Evolutionary conservation across 2,888 invertebrate genomes (phyloP), one percentile per base, ranked within the genome.

Genomic region (Pyrocoelia pectoralis): DNA sequence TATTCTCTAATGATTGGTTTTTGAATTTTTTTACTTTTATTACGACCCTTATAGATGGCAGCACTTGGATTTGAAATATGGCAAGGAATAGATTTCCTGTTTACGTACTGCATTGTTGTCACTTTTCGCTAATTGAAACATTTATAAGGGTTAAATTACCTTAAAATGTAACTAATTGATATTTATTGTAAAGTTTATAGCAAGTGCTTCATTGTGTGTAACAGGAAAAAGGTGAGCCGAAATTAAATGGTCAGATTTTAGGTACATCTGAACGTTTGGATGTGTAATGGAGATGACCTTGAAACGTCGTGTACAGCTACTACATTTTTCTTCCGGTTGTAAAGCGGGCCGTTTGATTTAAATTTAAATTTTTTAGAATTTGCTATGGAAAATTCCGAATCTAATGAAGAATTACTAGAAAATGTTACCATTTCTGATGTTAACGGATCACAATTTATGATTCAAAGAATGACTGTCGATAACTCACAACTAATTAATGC

Each of bases 21-120:
- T 24, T 24, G 6, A 24, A 24, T n/a, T n/a, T 5, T 24, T 24
- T 5, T 24, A 24, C 24, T 24, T 24, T 6, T 6, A 6, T 6
- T 6, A 24, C 4, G 24, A 6, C 24, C 24, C 24, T 6, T 24
- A 12, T 52, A 60, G 59, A 48, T 60, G 59, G 38, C 54, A 24
- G 14, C 18, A 24, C 1, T 17, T 5, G 2, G 24, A 2, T n/a
- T 18, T 33, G 15, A 61, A 59, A 10, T 51, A 54, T 55, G 50
- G 55, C 40, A 8, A n/a, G 13, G n/a, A 1, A 12, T 8, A 15
- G n/a, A 54, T 18, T 57, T 62, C 61, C 65, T 61, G 65, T 61
- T 65, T 61, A 55, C 18, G 58, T 70, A 66, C 75, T 71, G 79
- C 82, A 78, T 76, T 82, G 82, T 82, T 82, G 82, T 82, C 82